A percentile compares a stretch with the other conserved stretches of the same genome.
Evolutionary conservation across 2,113 vertebrate genomes (phyloP).

Genomic region (Oncorhynchus nerka): DNA sequence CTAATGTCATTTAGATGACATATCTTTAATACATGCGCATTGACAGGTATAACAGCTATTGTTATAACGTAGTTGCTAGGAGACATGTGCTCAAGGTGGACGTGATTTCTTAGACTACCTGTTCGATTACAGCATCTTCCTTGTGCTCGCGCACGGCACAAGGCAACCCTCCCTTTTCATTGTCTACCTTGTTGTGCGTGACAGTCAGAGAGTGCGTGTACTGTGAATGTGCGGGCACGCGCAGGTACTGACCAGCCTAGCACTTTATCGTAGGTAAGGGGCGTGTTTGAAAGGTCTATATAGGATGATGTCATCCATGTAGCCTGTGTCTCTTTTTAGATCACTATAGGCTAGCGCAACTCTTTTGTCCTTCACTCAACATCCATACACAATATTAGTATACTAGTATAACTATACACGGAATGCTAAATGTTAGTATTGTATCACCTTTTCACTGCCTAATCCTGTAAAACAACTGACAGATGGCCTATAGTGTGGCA

Average conservation of each 20-base stretch:
- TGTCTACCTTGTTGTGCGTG: conserved; percentile 42
- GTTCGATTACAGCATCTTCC: conserved; percentile 53
- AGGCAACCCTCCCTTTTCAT: conserved; percentile 12
- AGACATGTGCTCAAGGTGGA: conserved; percentile 44
- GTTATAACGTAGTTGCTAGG: conserved; percentile 59
- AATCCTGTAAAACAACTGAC: background rate
- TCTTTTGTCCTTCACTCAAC: background rate
- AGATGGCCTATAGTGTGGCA: background rate
- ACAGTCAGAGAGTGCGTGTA: conserved; percentile 10
- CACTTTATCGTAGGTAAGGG: conserved; percentile 18
- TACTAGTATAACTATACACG: background rate
- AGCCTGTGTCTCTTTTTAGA: background rate
- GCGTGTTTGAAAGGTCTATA: conserved; percentile 9
- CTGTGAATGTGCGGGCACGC: conserved; percentile 2
- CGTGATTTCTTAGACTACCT: conserved; percentile 60
- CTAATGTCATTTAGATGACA: too few species aligned
- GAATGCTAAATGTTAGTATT: background rate
- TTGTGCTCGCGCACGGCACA: background rate
- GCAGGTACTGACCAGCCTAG: background rate
- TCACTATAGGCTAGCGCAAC: too few species aligned
- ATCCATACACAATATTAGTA: background rate
- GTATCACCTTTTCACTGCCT: background rate
- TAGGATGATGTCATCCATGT: conserved; percentile 9
- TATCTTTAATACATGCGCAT: background rate
- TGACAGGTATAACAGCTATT: background rate